Evolutionary conservation across 2,113 vertebrate species (phyloP), one percentile per base, ranked within the genome.

Genomic region (Rhea americana): DNA sequence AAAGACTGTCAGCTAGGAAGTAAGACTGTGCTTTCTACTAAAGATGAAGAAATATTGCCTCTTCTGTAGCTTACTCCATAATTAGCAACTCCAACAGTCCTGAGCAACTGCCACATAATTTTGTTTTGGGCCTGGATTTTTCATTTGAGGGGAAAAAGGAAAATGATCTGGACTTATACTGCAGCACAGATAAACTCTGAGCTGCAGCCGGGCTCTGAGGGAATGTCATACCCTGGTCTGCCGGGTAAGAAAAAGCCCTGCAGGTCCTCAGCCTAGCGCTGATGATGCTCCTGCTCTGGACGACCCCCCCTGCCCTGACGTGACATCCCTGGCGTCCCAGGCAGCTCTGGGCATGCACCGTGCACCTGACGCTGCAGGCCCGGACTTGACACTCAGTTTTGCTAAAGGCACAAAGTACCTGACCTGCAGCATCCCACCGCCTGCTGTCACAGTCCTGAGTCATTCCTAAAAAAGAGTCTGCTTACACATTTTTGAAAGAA

Each of bases 381-480:
- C 85, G 14, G 35, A 4, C 9, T 55, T 32, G 84, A 66, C n/a
- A 13, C 43, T 85, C 88, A 45, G 39, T 61, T 66, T 87, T 85
- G 91, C 86, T 94, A 30, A 87, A 71, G 68, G 24, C 82, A n/a
- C 72, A 47, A 2, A 1, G 3, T 56, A 66, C 82, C 91, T 83
- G 93, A 93, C 90, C 85, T 68, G 65, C 94, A 91, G 73, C 35
- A 0, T 90, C 91, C 91, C 90, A 93, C 87, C 58, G 66, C 80
- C 93, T 90, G 90, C 88, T 93, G 88, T 79, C 90, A 93, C 81
- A 85, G 35, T 4, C 93, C 90, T 94, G 93, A 95, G 68, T 81
- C 95, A 95, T 88, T 61, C 62, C 85, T 68, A 45, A 94, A 91
- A 76, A 94, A 72, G 81, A 55, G 80, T 85, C 90, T 18, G 61